Conservation (phyloP, 2,888 invertebrate genomes). For the Trachelus tabidus region DNA sequence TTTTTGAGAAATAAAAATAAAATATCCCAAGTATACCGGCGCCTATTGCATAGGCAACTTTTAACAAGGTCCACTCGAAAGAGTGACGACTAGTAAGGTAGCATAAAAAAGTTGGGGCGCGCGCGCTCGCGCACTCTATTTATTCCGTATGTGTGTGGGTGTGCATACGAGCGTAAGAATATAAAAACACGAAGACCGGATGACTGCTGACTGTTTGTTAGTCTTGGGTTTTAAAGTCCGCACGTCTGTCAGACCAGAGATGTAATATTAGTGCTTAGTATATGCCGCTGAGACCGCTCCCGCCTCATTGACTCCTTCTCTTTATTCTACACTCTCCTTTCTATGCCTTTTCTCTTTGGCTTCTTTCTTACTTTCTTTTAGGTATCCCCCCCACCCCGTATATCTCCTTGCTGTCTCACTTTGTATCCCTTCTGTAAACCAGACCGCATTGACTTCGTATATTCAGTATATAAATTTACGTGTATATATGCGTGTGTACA, state of each 20-base stretch:
- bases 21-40: background rate
- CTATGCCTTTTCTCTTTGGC: conserved; percentile 2
- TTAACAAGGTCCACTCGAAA: background rate
- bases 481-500: background rate
- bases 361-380: conserved; percentile 4
- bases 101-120: conserved; percentile 16
- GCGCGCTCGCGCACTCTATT: conserved; percentile 44
- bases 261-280: conserved; percentile 65
- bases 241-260: conserved; percentile 65
- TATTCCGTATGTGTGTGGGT: conserved; percentile 17
- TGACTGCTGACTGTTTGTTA: conserved; percentile 66
- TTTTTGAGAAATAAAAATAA: background rate
- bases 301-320: conserved; percentile 47
- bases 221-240: conserved; percentile 66
- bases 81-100: background rate
- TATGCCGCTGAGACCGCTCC: conserved; percentile 46
- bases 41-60: background rate
- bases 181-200: conserved; percentile 66
- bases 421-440: conserved; percentile 7
- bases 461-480: conserved; percentile 16
- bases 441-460: background rate
- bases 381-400: background rate
- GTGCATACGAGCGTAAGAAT: conserved; percentile 58
- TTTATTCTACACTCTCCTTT: conserved; percentile 48
- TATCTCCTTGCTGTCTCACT: conserved; percentile 24